phyloP scores from a whole-genome alignment of 37 sponge, comb jelly and placozoan genomes.

The Hormiphora californensis region DNA sequence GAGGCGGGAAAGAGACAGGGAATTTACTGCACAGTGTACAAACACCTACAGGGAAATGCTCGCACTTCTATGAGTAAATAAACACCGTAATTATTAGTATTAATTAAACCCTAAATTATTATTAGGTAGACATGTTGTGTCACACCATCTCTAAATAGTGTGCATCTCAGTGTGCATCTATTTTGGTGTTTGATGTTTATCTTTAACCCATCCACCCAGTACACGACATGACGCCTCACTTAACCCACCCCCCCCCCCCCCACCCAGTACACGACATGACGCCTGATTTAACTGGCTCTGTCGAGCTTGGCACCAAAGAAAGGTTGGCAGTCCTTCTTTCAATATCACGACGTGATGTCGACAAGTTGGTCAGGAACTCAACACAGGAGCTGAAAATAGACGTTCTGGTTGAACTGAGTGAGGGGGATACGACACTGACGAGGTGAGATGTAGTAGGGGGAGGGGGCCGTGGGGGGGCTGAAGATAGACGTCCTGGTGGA shows the following conservation, averaged over 20 bases:
- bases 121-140: background rate
- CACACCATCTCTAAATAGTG: too few species aligned
- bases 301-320: conserved; percentile 17
- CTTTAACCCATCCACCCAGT: background rate
- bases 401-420: conserved; percentile 14
- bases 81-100: background rate
- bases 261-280: conserved; percentile 21
- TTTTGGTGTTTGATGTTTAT: too few species aligned
- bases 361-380: conserved; percentile 46
- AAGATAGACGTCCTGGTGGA: conserved; percentile 27
- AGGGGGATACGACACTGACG: conserved; percentile 5
- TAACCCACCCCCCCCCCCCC: background rate
- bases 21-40: conserved; percentile 43
- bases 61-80: conserved; percentile 21
- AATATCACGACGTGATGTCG: conserved; percentile 32
- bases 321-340: background rate
- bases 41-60: conserved; percentile 13
- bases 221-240: conserved; percentile 11
- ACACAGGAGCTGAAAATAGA: conserved; percentile 42
- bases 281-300: conserved; percentile 7
- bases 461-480: too few species aligned
- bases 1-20: conserved; percentile 43
- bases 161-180: too few species aligned
- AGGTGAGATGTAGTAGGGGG: too few species aligned
- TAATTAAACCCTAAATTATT: background rate